Evolutionary conservation across 2,888 invertebrate species (phyloP).

Genomic region (Lasioglossum morio): DNA sequence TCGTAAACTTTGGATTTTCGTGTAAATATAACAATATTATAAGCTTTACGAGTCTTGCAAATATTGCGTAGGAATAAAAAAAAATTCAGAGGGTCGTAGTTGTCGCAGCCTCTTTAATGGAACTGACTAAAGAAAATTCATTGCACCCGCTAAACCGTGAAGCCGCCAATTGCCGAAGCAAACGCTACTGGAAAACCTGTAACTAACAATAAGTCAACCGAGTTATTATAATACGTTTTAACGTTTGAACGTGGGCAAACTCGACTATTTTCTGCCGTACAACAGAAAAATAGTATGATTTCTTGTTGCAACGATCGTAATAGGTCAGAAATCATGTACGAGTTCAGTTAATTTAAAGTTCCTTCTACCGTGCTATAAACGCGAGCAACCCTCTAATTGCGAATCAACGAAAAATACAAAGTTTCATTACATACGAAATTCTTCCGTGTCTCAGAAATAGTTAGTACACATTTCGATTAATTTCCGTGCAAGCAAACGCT

Average conservation of each 20-base stretch:
- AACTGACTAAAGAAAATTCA: not conserved
- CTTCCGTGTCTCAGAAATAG: not conserved
- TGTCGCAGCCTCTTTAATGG: not conserved
- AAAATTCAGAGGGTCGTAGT: not conserved
- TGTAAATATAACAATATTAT: not conserved
- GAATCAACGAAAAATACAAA: not conserved
- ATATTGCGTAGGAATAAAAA: not conserved
- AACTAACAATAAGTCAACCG: not conserved
- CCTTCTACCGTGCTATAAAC: not conserved
- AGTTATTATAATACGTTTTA: not conserved
- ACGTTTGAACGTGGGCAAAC: not conserved
- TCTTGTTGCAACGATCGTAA: not conserved
- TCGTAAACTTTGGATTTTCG: not conserved
- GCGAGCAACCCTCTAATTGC: not conserved
- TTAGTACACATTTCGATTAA: not conserved
- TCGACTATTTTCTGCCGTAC: too few relatives aligned
- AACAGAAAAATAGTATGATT: not conserved
- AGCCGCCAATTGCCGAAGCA: not conserved
- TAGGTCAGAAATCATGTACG: too few relatives aligned
- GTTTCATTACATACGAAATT: not conserved
- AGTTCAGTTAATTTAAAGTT: too few relatives aligned
- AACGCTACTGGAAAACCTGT: not conserved
- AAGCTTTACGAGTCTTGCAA: not conserved
- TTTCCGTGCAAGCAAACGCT: not conserved
- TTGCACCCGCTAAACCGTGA: not conserved